Conservation (phyloP, 2,113 vertebrate genomes). For the Notarius lentiginosus region DNA sequence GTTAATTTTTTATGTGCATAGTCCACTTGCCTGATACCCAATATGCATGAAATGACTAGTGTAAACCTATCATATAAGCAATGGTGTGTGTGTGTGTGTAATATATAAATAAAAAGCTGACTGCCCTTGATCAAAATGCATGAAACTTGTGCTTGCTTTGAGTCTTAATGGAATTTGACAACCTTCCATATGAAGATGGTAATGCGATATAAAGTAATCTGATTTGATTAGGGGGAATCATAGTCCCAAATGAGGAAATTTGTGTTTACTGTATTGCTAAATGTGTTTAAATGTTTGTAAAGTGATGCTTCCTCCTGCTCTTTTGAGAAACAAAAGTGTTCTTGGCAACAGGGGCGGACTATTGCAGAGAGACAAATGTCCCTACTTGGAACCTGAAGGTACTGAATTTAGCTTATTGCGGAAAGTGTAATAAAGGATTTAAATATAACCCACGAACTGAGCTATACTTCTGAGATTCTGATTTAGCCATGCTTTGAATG, state of each 20-base stretch:
- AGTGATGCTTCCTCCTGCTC: neutral
- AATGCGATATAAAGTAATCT: too few species aligned
- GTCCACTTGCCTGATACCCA: neutral
- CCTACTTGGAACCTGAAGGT: slow-evolving; percentile 14
- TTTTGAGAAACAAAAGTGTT: neutral
- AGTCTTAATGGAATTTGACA: neutral
- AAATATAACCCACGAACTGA: neutral
- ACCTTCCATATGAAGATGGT: neutral
- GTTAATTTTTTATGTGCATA: neutral
- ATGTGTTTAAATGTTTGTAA: neutral
- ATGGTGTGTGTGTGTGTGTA: neutral
- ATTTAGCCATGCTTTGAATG: neutral
- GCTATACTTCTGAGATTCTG: neutral
- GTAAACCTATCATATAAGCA: neutral
- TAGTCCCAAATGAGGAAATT: neutral
- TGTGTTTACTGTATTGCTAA: neutral
- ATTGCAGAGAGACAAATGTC: neutral
- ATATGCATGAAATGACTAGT: neutral
- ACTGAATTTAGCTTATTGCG: slow-evolving; percentile 15
- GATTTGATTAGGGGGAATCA: too few species aligned
- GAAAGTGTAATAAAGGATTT: neutral
- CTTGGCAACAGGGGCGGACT: neutral
- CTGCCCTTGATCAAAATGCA: neutral
- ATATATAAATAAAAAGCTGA: too few species aligned
- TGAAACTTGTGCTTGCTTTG: neutral